Base-by-base conservation (phyloP, 1,140 invertebrate species). In the Magallana gigas region DNA sequence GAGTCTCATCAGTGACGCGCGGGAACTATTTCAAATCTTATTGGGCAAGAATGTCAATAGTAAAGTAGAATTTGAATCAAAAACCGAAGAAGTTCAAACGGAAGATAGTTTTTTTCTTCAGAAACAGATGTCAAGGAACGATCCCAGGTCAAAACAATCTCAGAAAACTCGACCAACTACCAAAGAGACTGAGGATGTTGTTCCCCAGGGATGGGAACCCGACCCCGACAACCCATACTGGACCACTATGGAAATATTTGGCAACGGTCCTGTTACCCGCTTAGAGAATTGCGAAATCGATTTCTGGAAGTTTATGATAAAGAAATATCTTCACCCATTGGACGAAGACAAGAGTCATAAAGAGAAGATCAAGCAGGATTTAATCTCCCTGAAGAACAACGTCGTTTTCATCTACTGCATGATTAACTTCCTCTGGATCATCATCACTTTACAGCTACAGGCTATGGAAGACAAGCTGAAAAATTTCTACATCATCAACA, bases 381-480 rank as follows among this genome's bases (percentile, higher is more conserved):
- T 99, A 92, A 98, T 97, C 96, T 98, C 98, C 93, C 96, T 99
- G 91, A 96, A 98, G 94, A 98, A 99, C 95, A 97, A 97, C 93
- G 97, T 97, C 89, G 98, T 99, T 48, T 99, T 99, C 96, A 97
- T 97, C 86, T 99, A 99, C 96, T 98, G 99, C 96, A 99, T 99
- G 98, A 95, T 98, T 94, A 99, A 99, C 96, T 97, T 98, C 88
- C 96, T 99, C 91, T 99, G 99, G 96, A 98, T 99, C 90, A 96
- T 99, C 93, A 98, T 99, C 96, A 98, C 99, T 92, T 98, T 99
- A 95, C 97, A 99, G 94, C 97, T 99, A 92, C 98, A 99, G 96
- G 96, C 89, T 23, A 92, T 94, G 88, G 93, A 94, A 81, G 92
- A 92, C 60, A 90, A 93, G 60, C 91, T 94, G 11, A 94, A 93